Conservation (phyloP, 2,113 vertebrate species). For the Pygoscelis adeliae region DNA sequence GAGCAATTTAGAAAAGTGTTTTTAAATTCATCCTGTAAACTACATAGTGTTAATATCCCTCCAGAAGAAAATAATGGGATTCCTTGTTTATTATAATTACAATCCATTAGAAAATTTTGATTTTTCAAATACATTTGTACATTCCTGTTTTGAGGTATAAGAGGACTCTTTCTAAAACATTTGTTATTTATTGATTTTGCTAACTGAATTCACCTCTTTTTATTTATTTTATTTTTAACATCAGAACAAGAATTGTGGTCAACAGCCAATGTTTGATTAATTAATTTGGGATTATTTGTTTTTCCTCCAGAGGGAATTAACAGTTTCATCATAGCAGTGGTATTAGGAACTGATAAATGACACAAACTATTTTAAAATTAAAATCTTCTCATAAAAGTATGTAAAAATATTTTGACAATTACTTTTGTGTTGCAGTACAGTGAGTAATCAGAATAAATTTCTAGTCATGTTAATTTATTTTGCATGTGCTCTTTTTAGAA, state of each 20-base stretch:
- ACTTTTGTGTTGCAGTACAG: neutral
- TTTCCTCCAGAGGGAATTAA: neutral
- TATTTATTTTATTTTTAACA: neutral
- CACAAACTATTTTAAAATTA: neutral
- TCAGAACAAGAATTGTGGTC: neutral
- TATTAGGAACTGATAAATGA: neutral
- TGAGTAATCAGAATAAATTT: neutral
- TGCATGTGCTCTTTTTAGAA: neutral
- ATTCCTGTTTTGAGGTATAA: neutral
- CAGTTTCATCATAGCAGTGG: neutral
- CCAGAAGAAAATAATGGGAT: neutral
- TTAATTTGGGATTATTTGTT: neutral
- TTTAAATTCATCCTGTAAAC: neutral
- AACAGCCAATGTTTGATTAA: neutral
- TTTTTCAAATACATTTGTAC: neutral
- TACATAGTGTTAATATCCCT: neutral
- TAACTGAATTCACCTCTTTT: accelerated
- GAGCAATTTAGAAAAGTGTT: neutral
- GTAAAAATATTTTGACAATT: neutral
- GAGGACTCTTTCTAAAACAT: neutral
- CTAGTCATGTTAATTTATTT: neutral
- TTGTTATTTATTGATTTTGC: neutral
- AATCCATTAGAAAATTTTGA: neutral
- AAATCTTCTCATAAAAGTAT: neutral
- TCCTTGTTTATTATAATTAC: neutral